Percentiles rank a stretch among this genome's conserved stretches.
Evolutionary conservation across 2,113 vertebrate species (phyloP).

Genomic region (Microtus ochrogaster): DNA sequence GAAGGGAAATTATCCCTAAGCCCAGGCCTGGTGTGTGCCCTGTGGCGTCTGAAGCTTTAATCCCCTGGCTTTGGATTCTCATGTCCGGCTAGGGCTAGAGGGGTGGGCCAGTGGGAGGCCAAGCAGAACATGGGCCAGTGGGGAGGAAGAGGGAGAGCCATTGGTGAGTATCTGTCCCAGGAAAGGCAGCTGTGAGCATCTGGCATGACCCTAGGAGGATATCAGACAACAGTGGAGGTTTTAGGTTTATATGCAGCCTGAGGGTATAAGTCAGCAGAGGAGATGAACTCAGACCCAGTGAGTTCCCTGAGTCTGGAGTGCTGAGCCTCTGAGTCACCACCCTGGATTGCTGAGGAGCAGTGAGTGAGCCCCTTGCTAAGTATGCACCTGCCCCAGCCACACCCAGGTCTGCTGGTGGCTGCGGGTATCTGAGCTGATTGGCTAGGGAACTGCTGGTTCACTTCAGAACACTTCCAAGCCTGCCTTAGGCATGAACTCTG

Average conservation of each 20-base stretch:
- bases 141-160: neutral
- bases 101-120: neutral
- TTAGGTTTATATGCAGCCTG: neutral
- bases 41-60: constrained; percentile 60
- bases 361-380: neutral
- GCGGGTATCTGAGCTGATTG: neutral
- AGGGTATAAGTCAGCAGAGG: neutral
- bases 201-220: fast-evolving
- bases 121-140: fast-evolving
- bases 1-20: constrained; percentile 74
- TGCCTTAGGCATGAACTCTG: too few species aligned
- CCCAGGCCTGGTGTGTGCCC: constrained; percentile 34
- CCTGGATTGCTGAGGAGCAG: fast-evolving
- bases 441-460: neutral
- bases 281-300: neutral
- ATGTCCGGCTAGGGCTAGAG: constrained; percentile 21
- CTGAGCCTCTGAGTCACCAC: neutral
- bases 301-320: neutral
- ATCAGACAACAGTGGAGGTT: neutral
- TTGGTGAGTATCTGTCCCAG: neutral
- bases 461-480: neutral
- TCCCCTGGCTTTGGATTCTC: constrained; percentile 31
- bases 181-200: neutral
- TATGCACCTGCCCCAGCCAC: neutral
- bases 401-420: too few species aligned